A percentile compares a stretch with the other conserved stretches of the same genome.
These are phyloP conservation scores for Protosalanx chinensis DNA, from an alignment of 2,797 vertebrate species.

Conservation along the genomic window DNA sequence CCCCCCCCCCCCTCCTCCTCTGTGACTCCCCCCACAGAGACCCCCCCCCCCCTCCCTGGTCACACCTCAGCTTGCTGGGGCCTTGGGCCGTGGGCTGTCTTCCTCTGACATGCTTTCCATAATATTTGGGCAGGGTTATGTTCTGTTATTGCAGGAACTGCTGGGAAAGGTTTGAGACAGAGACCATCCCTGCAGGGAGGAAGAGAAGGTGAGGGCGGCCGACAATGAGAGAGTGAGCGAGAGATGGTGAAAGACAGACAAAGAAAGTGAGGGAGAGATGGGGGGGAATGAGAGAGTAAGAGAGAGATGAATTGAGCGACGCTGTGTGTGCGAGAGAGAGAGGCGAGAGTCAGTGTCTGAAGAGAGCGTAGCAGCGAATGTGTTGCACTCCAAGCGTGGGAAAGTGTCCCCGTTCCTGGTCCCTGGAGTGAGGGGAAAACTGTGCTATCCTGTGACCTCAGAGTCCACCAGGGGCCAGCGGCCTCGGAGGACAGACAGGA, in stretches of 20 bases:
- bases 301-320: not conserved
- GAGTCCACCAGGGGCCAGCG: constrained; percentile 54
- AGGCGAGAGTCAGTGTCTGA: not conserved
- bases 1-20: constrained; percentile 34
- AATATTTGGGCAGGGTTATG: constrained; percentile 9
- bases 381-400: constrained; percentile 68
- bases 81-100: not conserved
- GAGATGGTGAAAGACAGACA: not conserved
- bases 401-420: constrained; percentile 57
- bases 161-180: constrained; percentile 4
- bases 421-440: constrained; percentile 66
- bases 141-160: constrained; percentile 13
- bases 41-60: constrained; percentile 35
- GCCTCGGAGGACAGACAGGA: too few species aligned
- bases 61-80: constrained; percentile 32
- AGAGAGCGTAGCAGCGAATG: not conserved
- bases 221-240: not conserved
- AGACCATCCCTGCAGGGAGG: constrained; percentile 9
- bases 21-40: constrained; percentile 32
- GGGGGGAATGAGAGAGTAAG: not conserved
- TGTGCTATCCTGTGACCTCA: constrained; percentile 60
- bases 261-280: not conserved
- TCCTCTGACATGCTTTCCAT: constrained; percentile 10
- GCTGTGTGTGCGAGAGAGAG: not conserved
- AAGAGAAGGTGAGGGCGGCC: constrained; percentile 2